Conservation (phyloP, 2,888 invertebrate genomes). For the Dynastes hyllus region DNA sequence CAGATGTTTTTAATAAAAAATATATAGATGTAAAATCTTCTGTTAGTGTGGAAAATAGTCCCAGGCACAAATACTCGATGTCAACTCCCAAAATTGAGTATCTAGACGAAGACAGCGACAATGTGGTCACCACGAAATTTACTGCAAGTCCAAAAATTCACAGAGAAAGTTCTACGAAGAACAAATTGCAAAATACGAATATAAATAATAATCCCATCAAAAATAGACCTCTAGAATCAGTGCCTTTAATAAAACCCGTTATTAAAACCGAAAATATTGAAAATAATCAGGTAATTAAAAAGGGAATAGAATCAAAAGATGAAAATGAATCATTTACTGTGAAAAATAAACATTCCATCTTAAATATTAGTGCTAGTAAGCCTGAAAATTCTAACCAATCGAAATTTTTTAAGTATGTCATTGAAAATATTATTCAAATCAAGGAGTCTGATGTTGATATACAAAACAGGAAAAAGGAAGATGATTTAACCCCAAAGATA, state of each 20-base stretch:
- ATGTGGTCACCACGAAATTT: neutral
- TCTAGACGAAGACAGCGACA: neutral
- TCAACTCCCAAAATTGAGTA: neutral
- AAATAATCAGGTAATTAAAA: no score
- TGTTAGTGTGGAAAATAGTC: neutral
- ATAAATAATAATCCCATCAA: no score
- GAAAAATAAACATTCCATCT: slow-evolving; percentile 14
- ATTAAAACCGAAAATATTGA: no score
- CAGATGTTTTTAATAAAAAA: neutral
- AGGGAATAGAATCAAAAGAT: no score
- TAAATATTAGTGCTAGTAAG: slow-evolving; percentile 3
- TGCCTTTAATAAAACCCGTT: neutral
- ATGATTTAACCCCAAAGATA: no score
- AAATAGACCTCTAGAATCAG: neutral
- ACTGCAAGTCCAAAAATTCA: neutral
- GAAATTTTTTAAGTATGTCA: slow-evolving; percentile 1
- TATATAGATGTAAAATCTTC: no score
- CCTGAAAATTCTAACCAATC: neutral
- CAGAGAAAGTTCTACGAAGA: neutral
- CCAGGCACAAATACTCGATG: neutral
- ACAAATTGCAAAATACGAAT: no score
- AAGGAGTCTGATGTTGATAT: neutral
- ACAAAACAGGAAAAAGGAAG: no score
- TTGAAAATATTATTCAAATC: slow-evolving; percentile 10
- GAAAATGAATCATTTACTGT: neutral